These are phyloP conservation scores for Valencia hispanica DNA, from an alignment of 2,797 vertebrate species.

Conservation along the genomic window DNA sequence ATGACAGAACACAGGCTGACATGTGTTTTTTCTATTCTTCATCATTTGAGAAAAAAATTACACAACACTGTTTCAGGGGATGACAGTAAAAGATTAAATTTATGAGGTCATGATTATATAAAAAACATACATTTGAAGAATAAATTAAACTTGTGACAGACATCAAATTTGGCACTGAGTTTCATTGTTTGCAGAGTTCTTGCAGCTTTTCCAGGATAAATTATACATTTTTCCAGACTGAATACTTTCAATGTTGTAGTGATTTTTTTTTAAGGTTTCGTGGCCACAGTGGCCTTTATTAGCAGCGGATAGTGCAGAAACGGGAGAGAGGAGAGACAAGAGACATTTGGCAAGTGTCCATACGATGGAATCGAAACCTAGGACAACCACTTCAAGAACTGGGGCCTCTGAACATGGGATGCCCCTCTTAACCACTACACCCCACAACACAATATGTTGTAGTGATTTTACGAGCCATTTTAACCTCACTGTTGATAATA, in stretches of 20 bases:
- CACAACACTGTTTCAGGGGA: neutral
- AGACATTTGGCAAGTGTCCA: no score
- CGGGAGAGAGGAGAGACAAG: no score
- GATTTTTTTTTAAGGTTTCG: no score
- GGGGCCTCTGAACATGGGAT: no score
- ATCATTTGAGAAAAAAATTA: constrained; percentile 8
- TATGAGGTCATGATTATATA: constrained; percentile 1
- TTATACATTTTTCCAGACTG: neutral
- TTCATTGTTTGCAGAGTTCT: neutral
- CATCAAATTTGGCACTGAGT: neutral
- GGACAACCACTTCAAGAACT: no score
- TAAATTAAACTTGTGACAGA: neutral
- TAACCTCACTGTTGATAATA: neutral
- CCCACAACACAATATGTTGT: no score
- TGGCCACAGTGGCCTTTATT: no score
- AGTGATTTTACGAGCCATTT: neutral
- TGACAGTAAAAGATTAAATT: constrained; percentile 7
- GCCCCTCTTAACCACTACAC: no score
- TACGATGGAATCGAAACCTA: no score
- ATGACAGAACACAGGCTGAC: neutral
- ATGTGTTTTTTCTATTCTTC: neutral
- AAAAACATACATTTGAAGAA: neutral
- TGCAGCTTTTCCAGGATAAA: neutral
- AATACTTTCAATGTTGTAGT: neutral
- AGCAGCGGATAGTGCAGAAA: no score